Evolutionary conservation across 2,888 invertebrate genomes (phyloP).

Genomic region (Cheilosia urbana): DNA sequence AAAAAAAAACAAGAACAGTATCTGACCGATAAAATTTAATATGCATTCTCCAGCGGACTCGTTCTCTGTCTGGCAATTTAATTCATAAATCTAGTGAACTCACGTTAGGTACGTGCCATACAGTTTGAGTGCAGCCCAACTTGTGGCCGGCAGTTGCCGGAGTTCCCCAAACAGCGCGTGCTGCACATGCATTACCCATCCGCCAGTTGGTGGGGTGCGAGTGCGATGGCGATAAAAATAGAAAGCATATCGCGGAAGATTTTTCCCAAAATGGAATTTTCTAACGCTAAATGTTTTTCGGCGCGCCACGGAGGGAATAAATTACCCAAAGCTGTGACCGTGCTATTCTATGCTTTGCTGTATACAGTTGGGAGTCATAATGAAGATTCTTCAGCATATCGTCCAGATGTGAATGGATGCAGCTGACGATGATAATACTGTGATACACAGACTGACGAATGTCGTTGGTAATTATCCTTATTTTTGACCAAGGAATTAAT

Average conservation of each 20-base stretch:
- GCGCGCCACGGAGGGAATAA: constrained; percentile 21
- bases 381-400: constrained; percentile 19
- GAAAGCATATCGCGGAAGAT: constrained; percentile 27
- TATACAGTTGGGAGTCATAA: constrained; percentile 4
- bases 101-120: constrained; percentile 44
- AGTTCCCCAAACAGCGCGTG: neutral
- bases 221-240: constrained; percentile 31
- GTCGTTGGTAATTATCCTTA: constrained; percentile 10
- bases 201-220: constrained; percentile 17
- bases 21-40: constrained; percentile 55
- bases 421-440: constrained; percentile 33
- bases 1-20: neutral
- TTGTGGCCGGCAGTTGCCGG: neutral
- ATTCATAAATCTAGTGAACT: constrained; percentile 51
- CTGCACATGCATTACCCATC: neutral
- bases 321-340: constrained; percentile 33
- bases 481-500: constrained; percentile 12
- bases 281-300: constrained; percentile 26
- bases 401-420: constrained; percentile 42
- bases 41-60: constrained; percentile 17
- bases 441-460: neutral
- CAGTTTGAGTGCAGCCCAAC: neutral
- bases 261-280: constrained; percentile 26
- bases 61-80: constrained; percentile 43
- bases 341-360: constrained; percentile 25